Evolutionary conservation across 2,113 vertebrate species (phyloP), one percentile per base, ranked within the genome.

Genomic region (Centrocercus urophasianus): DNA sequence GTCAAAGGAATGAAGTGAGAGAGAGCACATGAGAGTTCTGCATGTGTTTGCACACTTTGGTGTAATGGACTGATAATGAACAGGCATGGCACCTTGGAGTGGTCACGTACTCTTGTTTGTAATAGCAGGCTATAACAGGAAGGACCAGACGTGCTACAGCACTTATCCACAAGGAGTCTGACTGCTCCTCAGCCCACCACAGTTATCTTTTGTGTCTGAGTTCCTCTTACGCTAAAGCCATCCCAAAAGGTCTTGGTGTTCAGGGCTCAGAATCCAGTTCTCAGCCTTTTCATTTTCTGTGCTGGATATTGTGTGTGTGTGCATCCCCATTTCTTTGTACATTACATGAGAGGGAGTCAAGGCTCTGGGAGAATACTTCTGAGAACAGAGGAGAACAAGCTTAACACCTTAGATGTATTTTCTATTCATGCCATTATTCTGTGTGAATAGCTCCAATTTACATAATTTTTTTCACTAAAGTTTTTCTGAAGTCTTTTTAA

Each of bases 401-500:
- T 77, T 80, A 63, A 64, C 61, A 56, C 57, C 81, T 95, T 10
- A n/a, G n/a, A 52, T 36, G 13, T 71, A 27, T 50, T 91, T 86
- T 90, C 65, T 91, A 19, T 19, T 86, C 43, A 18, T 78, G 28
- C 10, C 30, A 64, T 92, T 91, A 38, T 40, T 36, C 24, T 32
- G 14, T 80, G n/a, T 59, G 87, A 85, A 85, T 84, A 87, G 75
- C 30, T 75, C 10, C 3, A 74, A 79, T 95, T 93, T 83, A 42
- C 40, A 66, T 71, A n/a, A 18, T 38, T 65, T 60, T 71, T 93
- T 88, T 66, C 56, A 67, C 56, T 93, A 70, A 63, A 80, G 57
- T 91, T 85, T 87, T 78, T 72, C 38, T 24, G 59, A 71, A 67
- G 14, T 64, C 85, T 86, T 93, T 77, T 74, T 86, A 90, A 77